Percentiles rank a stretch among this genome's conserved stretches.
Evolutionary conservation across 2,113 vertebrate genomes (phyloP).

Genomic region (Lathamus discolor): DNA sequence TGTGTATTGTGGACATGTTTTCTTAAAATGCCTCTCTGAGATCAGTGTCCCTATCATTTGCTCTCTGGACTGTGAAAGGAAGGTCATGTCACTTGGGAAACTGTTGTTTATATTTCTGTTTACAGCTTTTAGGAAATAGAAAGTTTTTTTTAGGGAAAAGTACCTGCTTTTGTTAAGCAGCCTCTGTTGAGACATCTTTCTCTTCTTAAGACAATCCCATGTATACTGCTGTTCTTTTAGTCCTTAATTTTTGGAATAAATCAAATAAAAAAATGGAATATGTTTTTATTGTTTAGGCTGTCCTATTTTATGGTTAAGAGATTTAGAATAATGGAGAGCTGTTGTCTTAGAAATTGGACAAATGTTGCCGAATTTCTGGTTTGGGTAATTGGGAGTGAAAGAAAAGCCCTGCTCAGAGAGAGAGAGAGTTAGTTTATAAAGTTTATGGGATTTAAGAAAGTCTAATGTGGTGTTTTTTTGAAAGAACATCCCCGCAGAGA

Average conservation of each 20-base stretch:
- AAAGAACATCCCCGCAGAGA: neutral
- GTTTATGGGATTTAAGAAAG: neutral
- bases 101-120: neutral
- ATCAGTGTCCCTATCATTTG: neutral
- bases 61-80: neutral
- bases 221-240: neutral
- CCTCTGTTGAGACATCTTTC: neutral
- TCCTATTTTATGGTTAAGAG: neutral
- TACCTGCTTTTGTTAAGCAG: neutral
- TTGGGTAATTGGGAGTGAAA: neutral
- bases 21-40: neutral
- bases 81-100: neutral
- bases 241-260: neutral
- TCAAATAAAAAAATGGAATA: neutral
- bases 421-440: neutral
- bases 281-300: neutral
- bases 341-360: neutral
- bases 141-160: neutral
- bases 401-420: neutral
- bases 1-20: neutral
- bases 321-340: neutral
- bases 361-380: neutral
- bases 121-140: neutral
- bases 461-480: neutral
- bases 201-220: neutral